Conservation (phyloP, 1,140 invertebrate species). For the Drosophila mauritiana region DNA sequence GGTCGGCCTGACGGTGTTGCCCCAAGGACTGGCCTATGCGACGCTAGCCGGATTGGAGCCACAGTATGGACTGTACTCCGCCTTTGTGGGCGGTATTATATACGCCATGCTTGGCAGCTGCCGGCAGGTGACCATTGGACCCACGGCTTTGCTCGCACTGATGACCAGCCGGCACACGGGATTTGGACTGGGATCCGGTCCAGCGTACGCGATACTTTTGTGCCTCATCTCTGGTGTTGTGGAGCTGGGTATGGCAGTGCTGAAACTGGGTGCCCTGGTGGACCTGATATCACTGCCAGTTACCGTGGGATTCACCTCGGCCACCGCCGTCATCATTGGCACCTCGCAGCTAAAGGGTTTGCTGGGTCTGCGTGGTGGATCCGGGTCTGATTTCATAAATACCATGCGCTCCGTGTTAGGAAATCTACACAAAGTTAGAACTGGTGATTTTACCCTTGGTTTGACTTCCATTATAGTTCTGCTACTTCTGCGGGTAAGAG, state of each 20-base stretch:
- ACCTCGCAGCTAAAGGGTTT: constrained; percentile 94
- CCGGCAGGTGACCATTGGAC: constrained; percentile 95
- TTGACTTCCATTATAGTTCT: constrained; percentile 88
- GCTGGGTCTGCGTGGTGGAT: constrained; percentile 89
- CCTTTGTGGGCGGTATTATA: constrained; percentile 96
- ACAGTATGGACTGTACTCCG: constrained; percentile 95
- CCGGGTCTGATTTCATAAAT: constrained; percentile 87
- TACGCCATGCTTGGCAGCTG: constrained; percentile 95
- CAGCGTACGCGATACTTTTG: constrained; percentile 93
- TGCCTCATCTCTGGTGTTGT: constrained; percentile 93
- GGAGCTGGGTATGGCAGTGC: constrained; percentile 92
- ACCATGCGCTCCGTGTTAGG: constrained; percentile 87
- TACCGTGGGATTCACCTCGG: constrained; percentile 96
- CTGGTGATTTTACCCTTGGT: constrained; percentile 88
- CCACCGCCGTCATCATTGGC: constrained; percentile 95
- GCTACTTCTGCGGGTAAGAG: constrained; percentile 87
- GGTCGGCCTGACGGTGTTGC: constrained; percentile 94
- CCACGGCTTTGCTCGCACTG: constrained; percentile 92
- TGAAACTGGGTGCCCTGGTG: constrained; percentile 95
- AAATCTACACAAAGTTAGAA: constrained; percentile 86
- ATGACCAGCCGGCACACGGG: constrained; percentile 90
- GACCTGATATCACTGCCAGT: constrained; percentile 97
- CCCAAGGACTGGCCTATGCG: constrained; percentile 94
- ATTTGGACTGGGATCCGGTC: constrained; percentile 77
- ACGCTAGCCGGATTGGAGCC: constrained; percentile 92